phyloP scores from a whole-genome alignment of 2,113 vertebrate species.

The Chunga burmeisteri region DNA sequence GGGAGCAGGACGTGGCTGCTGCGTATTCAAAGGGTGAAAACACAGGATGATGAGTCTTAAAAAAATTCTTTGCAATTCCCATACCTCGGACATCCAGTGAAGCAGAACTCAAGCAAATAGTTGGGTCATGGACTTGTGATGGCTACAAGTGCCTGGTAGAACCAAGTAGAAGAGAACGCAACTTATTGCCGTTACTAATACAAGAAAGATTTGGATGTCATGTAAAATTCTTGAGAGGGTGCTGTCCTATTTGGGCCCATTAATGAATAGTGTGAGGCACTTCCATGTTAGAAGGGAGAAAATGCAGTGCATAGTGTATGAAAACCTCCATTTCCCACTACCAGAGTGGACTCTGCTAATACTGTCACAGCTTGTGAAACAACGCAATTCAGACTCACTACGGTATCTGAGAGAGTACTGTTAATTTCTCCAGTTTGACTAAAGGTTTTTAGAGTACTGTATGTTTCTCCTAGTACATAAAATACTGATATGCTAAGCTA shows the following conservation, averaged over 20 bases:
- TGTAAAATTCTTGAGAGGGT: not conserved
- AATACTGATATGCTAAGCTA: not conserved
- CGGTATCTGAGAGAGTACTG: rapidly evolving
- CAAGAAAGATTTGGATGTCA: not conserved
- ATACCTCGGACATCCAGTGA: not conserved
- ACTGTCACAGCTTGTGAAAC: not conserved
- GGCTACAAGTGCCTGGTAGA: not conserved
- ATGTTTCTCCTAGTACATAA: not conserved
- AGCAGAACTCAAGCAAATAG: not conserved
- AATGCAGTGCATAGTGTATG: rapidly evolving
- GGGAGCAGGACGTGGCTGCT: not conserved
- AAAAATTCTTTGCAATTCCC: not conserved
- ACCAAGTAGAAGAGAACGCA: not conserved
- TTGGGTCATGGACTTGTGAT: not conserved
- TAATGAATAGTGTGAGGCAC: not conserved
- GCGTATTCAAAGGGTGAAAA: not conserved
- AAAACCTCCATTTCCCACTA: not conserved
- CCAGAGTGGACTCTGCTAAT: not conserved
- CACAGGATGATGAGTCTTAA: not conserved
- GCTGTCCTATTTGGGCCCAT: not conserved
- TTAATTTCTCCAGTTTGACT: not conserved
- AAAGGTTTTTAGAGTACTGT: not conserved
- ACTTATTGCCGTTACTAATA: not conserved
- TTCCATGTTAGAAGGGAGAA: not conserved
- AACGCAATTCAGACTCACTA: not conserved